These are phyloP conservation scores for Tetanocera ferruginea DNA, from an alignment of 2,888 invertebrate species.

Conservation along the genomic window DNA sequence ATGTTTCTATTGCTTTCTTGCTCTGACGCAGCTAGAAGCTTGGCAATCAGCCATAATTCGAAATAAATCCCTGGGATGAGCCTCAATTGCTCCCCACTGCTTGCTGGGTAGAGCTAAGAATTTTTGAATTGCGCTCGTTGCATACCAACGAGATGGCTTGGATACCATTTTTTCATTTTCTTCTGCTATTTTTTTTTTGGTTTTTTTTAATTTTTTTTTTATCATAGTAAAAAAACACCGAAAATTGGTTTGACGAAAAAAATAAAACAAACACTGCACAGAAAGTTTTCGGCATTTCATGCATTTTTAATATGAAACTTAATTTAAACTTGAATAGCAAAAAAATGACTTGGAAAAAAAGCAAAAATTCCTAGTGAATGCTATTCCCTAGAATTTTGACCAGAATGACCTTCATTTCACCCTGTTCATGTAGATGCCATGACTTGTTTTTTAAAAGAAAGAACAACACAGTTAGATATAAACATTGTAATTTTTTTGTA, in stretches of 20 bases:
- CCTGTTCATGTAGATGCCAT: too few relatives aligned
- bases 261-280: too few relatives aligned
- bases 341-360: too few relatives aligned
- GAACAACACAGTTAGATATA: too few relatives aligned
- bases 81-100: conserved; percentile 60
- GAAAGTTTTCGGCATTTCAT: too few relatives aligned
- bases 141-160: conserved; percentile 25
- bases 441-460: too few relatives aligned
- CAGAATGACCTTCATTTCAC: too few relatives aligned
- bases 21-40: conserved; percentile 43
- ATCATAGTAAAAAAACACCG: not conserved
- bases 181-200: not conserved
- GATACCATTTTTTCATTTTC: not conserved
- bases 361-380: too few relatives aligned
- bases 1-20: not conserved
- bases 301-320: too few relatives aligned
- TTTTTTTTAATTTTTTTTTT: conserved; percentile 7
- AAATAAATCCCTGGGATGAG: conserved; percentile 59
- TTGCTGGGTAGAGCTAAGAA: conserved; percentile 54
- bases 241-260: not conserved
- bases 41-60: conserved; percentile 63
- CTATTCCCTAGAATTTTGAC: too few relatives aligned
- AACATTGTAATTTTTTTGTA: too few relatives aligned
- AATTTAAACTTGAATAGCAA: too few relatives aligned
- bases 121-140: conserved; percentile 36